phyloP scores from a whole-genome alignment of 2,888 invertebrate genomes.

The Trichogramma dendrolimi region DNA sequence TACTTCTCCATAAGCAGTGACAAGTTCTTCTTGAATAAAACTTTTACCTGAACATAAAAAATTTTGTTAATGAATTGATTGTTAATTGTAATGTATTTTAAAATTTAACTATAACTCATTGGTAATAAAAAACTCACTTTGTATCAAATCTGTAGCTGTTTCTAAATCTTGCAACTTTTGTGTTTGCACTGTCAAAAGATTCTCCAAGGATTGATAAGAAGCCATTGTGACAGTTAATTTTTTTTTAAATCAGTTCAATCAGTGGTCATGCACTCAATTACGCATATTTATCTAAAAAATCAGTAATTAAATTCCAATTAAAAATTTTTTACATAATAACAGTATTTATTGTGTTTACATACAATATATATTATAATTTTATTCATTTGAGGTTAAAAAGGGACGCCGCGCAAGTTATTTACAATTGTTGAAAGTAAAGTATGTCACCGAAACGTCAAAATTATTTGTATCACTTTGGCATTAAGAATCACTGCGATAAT shows the following conservation, averaged over 20 bases:
- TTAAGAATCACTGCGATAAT: too few species aligned
- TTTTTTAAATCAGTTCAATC: background rate
- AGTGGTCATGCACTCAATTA: too few species aligned
- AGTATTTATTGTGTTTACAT: too few species aligned
- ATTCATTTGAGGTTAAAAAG: too few species aligned
- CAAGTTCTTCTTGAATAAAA: slow-evolving; percentile 31
- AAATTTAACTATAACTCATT: background rate
- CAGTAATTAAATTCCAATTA: too few species aligned
- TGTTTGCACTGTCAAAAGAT: slow-evolving; percentile 30
- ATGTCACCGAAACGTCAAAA: too few species aligned
- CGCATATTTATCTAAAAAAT: too few species aligned
- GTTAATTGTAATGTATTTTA: background rate
- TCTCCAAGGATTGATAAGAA: slow-evolving; percentile 28
- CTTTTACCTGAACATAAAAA: slow-evolving; percentile 31
- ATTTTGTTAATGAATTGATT: background rate
- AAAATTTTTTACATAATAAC: too few species aligned
- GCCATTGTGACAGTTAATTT: background rate
- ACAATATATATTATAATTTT: too few species aligned
- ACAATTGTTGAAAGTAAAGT: too few species aligned
- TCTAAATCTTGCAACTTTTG: slow-evolving; percentile 32
- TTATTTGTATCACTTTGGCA: too few species aligned
- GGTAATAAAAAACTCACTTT: slow-evolving; percentile 29
- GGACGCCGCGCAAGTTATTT: too few species aligned
- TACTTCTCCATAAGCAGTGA: slow-evolving; percentile 25
- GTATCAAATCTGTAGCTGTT: slow-evolving; percentile 33